Evolutionary conservation across 1,140 invertebrate species (phyloP).

Genomic region (Drosophila oshimai): DNA sequence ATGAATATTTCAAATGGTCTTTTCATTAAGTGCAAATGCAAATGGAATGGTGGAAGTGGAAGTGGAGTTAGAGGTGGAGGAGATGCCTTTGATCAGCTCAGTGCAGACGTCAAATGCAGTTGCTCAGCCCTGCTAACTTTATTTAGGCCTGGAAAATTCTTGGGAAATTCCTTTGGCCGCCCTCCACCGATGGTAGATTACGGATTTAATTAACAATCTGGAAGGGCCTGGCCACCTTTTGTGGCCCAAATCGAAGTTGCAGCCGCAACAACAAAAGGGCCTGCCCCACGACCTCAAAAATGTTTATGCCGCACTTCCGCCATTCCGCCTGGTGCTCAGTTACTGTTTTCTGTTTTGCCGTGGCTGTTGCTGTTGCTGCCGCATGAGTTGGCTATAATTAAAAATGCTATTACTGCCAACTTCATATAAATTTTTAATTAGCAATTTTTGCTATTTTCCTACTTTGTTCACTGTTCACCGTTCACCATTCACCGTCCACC

Average conservation of each 20-base stretch:
- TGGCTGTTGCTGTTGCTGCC: constrained; percentile 50
- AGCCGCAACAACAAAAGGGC: constrained; percentile 66
- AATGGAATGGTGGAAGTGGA: too few relatives aligned
- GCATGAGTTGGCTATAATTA: constrained; percentile 81
- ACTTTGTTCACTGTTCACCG: constrained; percentile 74
- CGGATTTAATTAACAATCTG: constrained; percentile 40
- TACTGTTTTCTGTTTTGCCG: constrained; percentile 35
- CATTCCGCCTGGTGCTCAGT: constrained; percentile 24
- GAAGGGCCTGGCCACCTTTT: constrained; percentile 5
- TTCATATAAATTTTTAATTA: constrained; percentile 82
- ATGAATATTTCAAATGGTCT: constrained; percentile 37
- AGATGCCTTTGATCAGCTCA: constrained; percentile 25
- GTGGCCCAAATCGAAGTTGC: constrained; percentile 43
- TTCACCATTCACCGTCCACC: constrained; percentile 16
- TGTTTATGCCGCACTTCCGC: constrained; percentile 76
- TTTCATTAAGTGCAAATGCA: constrained; percentile 20
- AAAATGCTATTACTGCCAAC: constrained; percentile 81
- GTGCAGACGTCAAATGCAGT: constrained; percentile 29
- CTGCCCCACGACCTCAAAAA: constrained; percentile 71
- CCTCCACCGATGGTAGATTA: constrained; percentile 23
- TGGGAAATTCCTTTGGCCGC: constrained; percentile 4
- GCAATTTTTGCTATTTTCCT: constrained; percentile 82
- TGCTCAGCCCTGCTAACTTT: background rate
- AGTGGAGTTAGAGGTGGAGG: too few relatives aligned
- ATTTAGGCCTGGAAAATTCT: constrained; percentile 19